Evolutionary conservation across 2,888 invertebrate genomes (phyloP).

Genomic region (Anarsia innoxiella): DNA sequence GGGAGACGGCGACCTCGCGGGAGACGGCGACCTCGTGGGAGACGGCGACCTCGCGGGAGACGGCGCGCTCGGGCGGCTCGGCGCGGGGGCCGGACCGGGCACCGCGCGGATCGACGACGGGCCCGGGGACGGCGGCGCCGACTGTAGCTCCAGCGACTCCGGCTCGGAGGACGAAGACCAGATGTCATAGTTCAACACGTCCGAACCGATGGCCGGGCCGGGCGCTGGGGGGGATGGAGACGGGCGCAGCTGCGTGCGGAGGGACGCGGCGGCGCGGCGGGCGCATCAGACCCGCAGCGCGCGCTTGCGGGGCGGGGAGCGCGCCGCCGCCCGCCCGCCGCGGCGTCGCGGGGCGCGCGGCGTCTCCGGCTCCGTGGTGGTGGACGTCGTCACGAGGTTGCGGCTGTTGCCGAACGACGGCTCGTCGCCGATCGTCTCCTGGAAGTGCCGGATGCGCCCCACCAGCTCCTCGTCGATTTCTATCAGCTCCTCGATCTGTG

Average conservation of each 20-base stretch:
- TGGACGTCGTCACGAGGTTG: constrained; percentile 56
- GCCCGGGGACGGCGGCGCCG: not conserved
- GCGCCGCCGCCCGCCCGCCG: constrained; percentile 19
- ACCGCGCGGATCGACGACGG: too few relatives aligned
- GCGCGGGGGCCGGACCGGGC: too few relatives aligned
- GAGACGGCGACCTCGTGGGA: too few relatives aligned
- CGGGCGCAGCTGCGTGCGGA: too few relatives aligned
- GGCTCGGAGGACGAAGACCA: too few relatives aligned
- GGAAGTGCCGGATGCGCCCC: constrained; percentile 49
- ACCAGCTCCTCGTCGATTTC: constrained; percentile 59
- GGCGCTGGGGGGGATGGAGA: not conserved
- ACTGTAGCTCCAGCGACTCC: not conserved
- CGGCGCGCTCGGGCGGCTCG: too few relatives aligned
- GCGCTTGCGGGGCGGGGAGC: constrained; percentile 25
- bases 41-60: too few relatives aligned
- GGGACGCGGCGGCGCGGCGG: too few relatives aligned
- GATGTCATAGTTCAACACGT: too few relatives aligned
- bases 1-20: too few relatives aligned
- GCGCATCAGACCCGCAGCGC: constrained; percentile 30
- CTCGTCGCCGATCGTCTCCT: constrained; percentile 47
- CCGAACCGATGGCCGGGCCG: not conserved
- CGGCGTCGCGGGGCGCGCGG: constrained; percentile 31
- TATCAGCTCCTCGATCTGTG: constrained; percentile 63
- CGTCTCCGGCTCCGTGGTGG: constrained; percentile 58
- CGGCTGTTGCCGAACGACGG: constrained; percentile 50